phyloP scores from a whole-genome alignment of 2,888 invertebrate genomes.

The Mechanitis mazaeus region DNA sequence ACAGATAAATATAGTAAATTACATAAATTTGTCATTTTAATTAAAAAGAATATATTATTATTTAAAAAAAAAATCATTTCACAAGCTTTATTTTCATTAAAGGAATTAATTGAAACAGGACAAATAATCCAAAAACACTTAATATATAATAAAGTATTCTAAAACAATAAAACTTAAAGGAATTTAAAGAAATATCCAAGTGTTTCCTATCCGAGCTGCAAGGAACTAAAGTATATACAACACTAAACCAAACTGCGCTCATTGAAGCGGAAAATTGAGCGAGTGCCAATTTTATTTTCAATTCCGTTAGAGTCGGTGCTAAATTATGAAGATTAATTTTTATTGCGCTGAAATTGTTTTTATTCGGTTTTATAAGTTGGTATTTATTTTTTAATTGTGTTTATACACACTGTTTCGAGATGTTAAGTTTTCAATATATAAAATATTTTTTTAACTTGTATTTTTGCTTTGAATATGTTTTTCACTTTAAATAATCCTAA shows the following conservation, averaged over 20 bases:
- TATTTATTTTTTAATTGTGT: too few species aligned
- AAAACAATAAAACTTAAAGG: slow-evolving; percentile 3
- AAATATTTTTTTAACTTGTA: slow-evolving; percentile 28
- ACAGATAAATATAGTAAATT: too few species aligned
- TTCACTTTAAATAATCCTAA: background rate
- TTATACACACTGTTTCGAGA: too few species aligned
- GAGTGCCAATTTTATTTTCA: slow-evolving; percentile 49
- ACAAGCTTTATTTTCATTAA: too few species aligned
- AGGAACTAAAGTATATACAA: slow-evolving; percentile 29
- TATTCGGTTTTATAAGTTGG: slow-evolving; percentile 3
- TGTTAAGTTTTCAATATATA: slow-evolving; percentile 27
- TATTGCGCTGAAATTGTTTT: slow-evolving; percentile 11
- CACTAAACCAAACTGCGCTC: slow-evolving; percentile 51
- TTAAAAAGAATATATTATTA: too few species aligned
- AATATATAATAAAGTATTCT: background rate
- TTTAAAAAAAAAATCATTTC: too few species aligned
- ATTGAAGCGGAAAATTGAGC: slow-evolving; percentile 60
- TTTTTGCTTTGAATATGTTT: slow-evolving; percentile 11
- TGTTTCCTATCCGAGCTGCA: slow-evolving; percentile 1
- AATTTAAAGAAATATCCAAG: background rate
- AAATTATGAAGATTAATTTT: slow-evolving; percentile 25
- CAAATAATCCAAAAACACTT: background rate
- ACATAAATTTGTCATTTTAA: too few species aligned
- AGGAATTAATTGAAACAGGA: too few species aligned
- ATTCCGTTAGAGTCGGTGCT: slow-evolving; percentile 37